Conservation (phyloP, 2,888 invertebrate species). For the Clusia tigrina region DNA sequence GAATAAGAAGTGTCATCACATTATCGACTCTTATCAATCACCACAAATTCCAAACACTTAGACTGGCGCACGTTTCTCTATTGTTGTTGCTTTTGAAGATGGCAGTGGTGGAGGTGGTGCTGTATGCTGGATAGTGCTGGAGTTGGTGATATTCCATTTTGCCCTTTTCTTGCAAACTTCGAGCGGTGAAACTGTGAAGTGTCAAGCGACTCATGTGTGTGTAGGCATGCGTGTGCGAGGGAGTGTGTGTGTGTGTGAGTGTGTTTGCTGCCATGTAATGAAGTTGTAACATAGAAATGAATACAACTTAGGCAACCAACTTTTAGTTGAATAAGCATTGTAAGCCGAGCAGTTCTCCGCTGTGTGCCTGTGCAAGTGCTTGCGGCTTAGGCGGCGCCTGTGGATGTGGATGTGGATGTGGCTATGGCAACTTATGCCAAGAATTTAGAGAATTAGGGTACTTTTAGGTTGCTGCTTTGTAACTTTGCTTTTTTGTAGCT, state of each 20-base stretch:
- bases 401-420: background rate
- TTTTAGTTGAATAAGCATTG: background rate
- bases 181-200: no score
- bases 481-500: no score
- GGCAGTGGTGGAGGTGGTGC: background rate
- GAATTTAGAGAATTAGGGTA: no score
- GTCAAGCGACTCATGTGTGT: no score
- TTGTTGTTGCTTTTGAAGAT: background rate
- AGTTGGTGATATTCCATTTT: background rate
- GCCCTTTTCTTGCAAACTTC: no score
- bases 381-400: no score
- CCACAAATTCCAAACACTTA: constrained; percentile 29
- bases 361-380: background rate
- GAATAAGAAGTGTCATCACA: constrained; percentile 33
- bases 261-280: background rate
- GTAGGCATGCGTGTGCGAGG: background rate
- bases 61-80: constrained; percentile 5
- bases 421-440: no score
- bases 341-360: no score
- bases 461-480: no score
- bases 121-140: background rate
- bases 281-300: background rate
- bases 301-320: no score
- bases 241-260: background rate
- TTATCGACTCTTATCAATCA: constrained; percentile 43